Percentiles rank a stretch among this genome's conserved stretches.
These are phyloP conservation scores for Cantharis nigra DNA, from an alignment of 2,888 invertebrate genomes.

Conservation along the genomic window DNA sequence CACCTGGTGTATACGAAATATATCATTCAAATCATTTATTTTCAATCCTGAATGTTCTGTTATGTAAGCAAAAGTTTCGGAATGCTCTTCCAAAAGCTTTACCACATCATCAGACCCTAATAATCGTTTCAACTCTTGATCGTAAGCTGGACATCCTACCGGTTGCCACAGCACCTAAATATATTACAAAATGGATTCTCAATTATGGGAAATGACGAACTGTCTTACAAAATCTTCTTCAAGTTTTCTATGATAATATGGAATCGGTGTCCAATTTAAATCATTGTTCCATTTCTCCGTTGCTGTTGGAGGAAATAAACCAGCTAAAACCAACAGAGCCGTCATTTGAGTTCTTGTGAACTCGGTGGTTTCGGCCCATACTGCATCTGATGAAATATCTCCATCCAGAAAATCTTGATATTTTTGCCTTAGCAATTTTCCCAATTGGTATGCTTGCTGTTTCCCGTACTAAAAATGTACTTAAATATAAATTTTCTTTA, in stretches of 20 bases:
- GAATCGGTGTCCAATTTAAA: conserved; percentile 70
- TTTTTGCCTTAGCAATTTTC: conserved; percentile 64
- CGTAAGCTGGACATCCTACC: not conserved
- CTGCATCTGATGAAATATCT: conserved; percentile 57
- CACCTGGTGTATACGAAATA: not conserved
- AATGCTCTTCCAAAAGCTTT: not conserved
- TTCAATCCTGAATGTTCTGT: not conserved
- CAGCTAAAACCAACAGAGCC: conserved; percentile 68
- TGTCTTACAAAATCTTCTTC: conserved; percentile 40
- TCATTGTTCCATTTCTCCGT: conserved; percentile 60
- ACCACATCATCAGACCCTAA: not conserved
- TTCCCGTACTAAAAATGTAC: conserved; percentile 44
- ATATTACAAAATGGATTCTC: not conserved
- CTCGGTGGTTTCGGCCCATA: conserved; percentile 70
- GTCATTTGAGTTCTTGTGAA: conserved; percentile 75
- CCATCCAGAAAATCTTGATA: conserved; percentile 63
- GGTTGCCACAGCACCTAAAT: not conserved
- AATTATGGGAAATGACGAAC: not conserved
- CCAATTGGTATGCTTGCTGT: conserved; percentile 60
- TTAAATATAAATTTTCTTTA: too few relatives aligned
- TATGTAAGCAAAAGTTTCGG: not conserved
- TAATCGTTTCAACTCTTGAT: not conserved
- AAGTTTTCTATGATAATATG: conserved; percentile 17
- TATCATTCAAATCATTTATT: not conserved
- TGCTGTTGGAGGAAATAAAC: conserved; percentile 64